Conservation (phyloP, 2,113 vertebrate genomes). For the Alethe castanea region DNA sequence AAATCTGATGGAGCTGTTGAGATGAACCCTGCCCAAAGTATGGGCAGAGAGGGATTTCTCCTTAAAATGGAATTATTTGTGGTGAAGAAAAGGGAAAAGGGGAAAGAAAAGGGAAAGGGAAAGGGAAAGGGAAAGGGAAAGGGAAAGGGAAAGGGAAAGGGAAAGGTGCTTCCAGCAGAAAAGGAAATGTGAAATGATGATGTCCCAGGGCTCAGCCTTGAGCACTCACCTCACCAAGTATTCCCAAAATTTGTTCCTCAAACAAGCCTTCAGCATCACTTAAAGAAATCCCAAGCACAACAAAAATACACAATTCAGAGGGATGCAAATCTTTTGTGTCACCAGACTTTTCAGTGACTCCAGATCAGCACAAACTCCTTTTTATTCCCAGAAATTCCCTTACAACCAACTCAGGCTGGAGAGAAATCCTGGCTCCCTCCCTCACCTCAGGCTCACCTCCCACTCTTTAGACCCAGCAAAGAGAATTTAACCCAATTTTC, state of each 20-base stretch:
- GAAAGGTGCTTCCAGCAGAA: no score
- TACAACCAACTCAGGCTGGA: background rate
- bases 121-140: no score
- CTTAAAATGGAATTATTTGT: background rate
- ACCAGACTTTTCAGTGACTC: background rate
- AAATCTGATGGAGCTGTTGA: background rate
- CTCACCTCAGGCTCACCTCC: background rate
- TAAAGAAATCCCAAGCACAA: background rate
- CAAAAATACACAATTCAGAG: background rate
- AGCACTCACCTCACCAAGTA: background rate
- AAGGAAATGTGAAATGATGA: background rate
- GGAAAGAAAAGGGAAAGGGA: no score
- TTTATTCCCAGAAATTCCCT: background rate
- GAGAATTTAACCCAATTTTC: background rate
- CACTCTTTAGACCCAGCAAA: background rate
- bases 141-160: no score
- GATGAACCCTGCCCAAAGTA: slow-evolving; percentile 52
- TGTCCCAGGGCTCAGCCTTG: background rate
- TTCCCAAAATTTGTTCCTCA: background rate
- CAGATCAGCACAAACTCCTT: background rate
- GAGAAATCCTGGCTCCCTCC: background rate
- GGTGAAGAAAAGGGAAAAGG: no score
- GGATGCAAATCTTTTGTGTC: rapidly evolving
- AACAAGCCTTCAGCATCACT: background rate
- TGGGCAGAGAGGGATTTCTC: background rate